phyloP scores from a whole-genome alignment of 2,888 invertebrate genomes.

The Meta bourneti region DNA sequence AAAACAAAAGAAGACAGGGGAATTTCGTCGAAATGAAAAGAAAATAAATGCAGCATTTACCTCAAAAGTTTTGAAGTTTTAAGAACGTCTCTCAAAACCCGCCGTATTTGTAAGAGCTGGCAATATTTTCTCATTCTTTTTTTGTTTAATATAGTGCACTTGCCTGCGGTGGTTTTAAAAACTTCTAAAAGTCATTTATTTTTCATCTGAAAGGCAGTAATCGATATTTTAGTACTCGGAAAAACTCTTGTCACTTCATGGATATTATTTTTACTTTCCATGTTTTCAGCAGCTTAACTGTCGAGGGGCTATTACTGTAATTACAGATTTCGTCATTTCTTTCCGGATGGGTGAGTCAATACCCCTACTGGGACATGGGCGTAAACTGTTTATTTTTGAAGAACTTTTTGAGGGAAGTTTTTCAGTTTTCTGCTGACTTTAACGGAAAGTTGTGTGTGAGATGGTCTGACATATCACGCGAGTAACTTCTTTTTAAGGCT shows the following conservation, averaged over 20 bases:
- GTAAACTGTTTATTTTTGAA: background rate
- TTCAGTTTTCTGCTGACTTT: too few relatives aligned
- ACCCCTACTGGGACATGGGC: background rate
- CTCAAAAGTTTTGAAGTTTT: background rate
- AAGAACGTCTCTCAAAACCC: background rate
- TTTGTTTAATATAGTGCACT: background rate
- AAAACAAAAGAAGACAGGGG: background rate
- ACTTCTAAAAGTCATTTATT: background rate
- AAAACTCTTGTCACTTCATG: background rate
- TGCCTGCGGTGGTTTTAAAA: background rate
- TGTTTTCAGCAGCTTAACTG: background rate
- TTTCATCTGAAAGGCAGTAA: background rate
- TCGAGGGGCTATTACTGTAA: background rate
- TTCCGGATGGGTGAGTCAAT: background rate
- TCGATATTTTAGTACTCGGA: background rate
- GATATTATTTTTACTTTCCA: background rate
- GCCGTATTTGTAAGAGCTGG: background rate
- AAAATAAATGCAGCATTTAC: background rate
- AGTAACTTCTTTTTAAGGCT: too few relatives aligned
- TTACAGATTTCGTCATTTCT: background rate
- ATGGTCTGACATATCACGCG: too few relatives aligned
- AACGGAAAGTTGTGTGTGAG: too few relatives aligned
- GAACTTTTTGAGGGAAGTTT: background rate
- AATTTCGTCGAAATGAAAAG: background rate
- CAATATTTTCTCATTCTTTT: background rate